Evolutionary conservation across 2,888 invertebrate species (phyloP).

Genomic region (Thyatira batis): DNA sequence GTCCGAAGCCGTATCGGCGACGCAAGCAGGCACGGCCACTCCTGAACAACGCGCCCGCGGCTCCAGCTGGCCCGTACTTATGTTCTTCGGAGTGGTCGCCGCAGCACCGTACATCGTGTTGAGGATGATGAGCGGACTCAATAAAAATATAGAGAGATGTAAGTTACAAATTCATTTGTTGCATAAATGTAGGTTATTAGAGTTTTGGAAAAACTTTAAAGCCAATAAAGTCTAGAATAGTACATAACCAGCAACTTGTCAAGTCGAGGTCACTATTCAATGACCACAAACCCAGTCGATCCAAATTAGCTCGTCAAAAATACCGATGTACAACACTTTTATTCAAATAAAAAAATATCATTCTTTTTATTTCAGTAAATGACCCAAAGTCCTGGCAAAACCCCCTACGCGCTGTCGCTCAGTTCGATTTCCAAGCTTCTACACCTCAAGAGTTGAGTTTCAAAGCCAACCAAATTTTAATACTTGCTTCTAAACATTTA

Average conservation of each 20-base stretch:
- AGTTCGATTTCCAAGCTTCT: slow-evolving; percentile 88
- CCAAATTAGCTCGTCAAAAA: background rate
- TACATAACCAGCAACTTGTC: no score
- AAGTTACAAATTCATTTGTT: slow-evolving; percentile 47
- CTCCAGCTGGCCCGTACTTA: slow-evolving; percentile 93
- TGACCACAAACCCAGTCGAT: no score
- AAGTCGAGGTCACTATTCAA: no score
- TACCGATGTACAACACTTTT: background rate
- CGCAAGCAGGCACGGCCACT: slow-evolving; percentile 54
- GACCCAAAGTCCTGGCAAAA: slow-evolving; percentile 87
- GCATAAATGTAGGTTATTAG: no score
- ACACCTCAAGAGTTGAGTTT: slow-evolving; percentile 90
- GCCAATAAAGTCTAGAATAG: no score
- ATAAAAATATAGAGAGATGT: slow-evolving; percentile 83
- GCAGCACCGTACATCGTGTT: slow-evolving; percentile 96
- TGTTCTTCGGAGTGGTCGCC: slow-evolving; percentile 94
- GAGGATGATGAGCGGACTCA: slow-evolving; percentile 86
- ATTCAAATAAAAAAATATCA: background rate
- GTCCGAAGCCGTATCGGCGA: slow-evolving; percentile 75
- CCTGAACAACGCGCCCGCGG: slow-evolving; percentile 61
- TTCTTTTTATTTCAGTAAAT: slow-evolving; percentile 67
- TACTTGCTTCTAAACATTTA: slow-evolving; percentile 91
- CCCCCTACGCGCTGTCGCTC: slow-evolving; percentile 85
- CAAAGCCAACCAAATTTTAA: slow-evolving; percentile 87
- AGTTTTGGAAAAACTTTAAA: no score